phyloP scores from a whole-genome alignment of 2,113 vertebrate genomes.

The Coryphaenoides rupestris region DNA sequence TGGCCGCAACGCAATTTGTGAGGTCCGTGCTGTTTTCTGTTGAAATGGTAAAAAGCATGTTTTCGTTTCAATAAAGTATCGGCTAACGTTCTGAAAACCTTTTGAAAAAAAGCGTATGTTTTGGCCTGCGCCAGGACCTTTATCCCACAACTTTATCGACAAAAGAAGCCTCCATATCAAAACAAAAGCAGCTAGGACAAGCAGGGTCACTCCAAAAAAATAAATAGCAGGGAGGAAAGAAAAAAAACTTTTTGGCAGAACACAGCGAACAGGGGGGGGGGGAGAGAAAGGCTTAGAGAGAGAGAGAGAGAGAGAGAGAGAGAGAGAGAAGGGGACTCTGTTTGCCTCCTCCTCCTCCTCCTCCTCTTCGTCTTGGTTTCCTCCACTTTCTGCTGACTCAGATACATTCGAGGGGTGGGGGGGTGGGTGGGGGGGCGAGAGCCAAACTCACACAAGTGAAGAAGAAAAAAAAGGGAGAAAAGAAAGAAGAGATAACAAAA shows the following conservation, averaged over 20 bases:
- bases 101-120: background rate
- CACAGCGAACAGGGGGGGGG: slow-evolving; percentile 8
- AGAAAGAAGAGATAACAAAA: slow-evolving; percentile 28
- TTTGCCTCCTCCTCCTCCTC: slow-evolving; percentile 21
- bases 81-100: background rate
- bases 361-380: slow-evolving; percentile 11
- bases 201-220: background rate
- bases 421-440: slow-evolving; percentile 14
- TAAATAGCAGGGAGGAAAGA: background rate
- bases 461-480: slow-evolving; percentile 20
- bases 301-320: slow-evolving; percentile 33
- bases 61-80: background rate
- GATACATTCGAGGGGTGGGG: slow-evolving; percentile 33
- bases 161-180: slow-evolving; percentile 26
- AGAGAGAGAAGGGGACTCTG: slow-evolving; percentile 21
- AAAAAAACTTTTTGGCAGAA: slow-evolving; percentile 20
- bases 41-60: background rate
- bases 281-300: slow-evolving; percentile 31
- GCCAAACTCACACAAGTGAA: slow-evolving; percentile 18
- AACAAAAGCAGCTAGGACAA: slow-evolving; percentile 19
- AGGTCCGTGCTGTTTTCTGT: slow-evolving; percentile 2
- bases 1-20: background rate
- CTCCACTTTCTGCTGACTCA: slow-evolving; percentile 71
- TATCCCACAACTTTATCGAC: background rate
- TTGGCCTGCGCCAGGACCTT: slow-evolving; percentile 6